These are phyloP conservation scores for Xestia sexstrigata DNA, from an alignment of 2,888 invertebrate genomes.

Conservation along the genomic window DNA sequence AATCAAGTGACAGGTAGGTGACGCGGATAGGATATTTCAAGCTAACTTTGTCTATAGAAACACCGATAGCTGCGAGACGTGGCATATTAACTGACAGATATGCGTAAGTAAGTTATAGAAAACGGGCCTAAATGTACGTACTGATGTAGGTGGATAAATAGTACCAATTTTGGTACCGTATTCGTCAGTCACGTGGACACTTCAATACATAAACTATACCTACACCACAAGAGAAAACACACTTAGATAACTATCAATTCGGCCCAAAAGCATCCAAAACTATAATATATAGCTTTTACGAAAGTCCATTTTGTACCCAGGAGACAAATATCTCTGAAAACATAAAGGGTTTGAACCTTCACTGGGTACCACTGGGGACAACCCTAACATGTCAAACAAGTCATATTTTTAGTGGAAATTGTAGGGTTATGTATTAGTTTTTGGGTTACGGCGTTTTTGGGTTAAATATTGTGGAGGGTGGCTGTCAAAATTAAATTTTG, in stretches of 20 bases:
- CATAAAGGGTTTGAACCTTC: slow-evolving; percentile 63
- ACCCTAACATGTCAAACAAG: slow-evolving; percentile 66
- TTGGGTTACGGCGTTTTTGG: slow-evolving; percentile 58
- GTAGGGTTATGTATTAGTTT: slow-evolving; percentile 60
- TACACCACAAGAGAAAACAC: slow-evolving; percentile 31
- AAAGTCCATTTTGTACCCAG: slow-evolving; percentile 61
- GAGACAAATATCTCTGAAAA: slow-evolving; percentile 67
- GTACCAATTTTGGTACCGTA: background rate
- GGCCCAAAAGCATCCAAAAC: slow-evolving; percentile 56
- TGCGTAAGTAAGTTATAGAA: no score
- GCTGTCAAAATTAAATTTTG: slow-evolving; percentile 19
- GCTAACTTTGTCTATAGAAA: no score
- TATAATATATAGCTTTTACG: slow-evolving; percentile 63
- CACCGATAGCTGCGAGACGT: no score
- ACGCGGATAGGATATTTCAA: no score
- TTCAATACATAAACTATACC: background rate
- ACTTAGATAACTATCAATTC: slow-evolving; percentile 59
- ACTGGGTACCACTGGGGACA: slow-evolving; percentile 59
- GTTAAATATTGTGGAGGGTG: slow-evolving; percentile 5
- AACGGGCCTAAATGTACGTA: background rate
- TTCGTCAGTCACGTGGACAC: background rate
- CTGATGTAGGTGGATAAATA: background rate
- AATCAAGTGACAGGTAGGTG: no score
- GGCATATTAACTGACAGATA: no score
- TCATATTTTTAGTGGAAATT: slow-evolving; percentile 61